phyloP scores from a whole-genome alignment of 64 coral and sea anemone genomes.

The Montipora foliosa region DNA sequence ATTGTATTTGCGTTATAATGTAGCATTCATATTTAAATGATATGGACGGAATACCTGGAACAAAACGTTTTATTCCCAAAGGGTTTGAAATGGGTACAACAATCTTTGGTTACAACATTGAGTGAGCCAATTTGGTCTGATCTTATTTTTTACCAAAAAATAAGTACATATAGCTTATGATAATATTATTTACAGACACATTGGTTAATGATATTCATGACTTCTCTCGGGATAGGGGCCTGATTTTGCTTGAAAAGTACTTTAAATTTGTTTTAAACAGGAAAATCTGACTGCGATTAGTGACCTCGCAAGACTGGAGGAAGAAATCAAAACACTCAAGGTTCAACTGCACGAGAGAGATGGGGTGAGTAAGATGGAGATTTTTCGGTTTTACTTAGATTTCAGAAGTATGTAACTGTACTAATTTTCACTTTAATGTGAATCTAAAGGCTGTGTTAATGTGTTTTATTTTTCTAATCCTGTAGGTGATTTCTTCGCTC shows the following conservation, averaged over 20 bases:
- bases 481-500: slow-evolving; percentile 23
- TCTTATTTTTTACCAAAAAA: too few species aligned
- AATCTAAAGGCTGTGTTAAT: not conserved
- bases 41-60: too few species aligned
- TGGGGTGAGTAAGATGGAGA: not conserved
- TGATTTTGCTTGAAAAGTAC: not conserved
- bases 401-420: not conserved
- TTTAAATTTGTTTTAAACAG: not conserved
- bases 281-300: not conserved
- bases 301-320: not conserved
- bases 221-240: too few species aligned
- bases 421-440: not conserved
- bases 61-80: too few species aligned
- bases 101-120: too few species aligned
- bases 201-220: too few species aligned
- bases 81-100: too few species aligned
- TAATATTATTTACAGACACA: too few species aligned
- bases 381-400: not conserved
- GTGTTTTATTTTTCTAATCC: not conserved
- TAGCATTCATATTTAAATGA: too few species aligned
- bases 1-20: too few species aligned
- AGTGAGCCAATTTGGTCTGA: too few species aligned
- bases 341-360: not conserved
- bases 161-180: too few species aligned
- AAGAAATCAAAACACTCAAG: not conserved